A percentile compares a stretch with the other conserved stretches of the same genome.
phyloP scores from a whole-genome alignment of 2,113 vertebrate genomes.

The Pedionomus torquatus region DNA sequence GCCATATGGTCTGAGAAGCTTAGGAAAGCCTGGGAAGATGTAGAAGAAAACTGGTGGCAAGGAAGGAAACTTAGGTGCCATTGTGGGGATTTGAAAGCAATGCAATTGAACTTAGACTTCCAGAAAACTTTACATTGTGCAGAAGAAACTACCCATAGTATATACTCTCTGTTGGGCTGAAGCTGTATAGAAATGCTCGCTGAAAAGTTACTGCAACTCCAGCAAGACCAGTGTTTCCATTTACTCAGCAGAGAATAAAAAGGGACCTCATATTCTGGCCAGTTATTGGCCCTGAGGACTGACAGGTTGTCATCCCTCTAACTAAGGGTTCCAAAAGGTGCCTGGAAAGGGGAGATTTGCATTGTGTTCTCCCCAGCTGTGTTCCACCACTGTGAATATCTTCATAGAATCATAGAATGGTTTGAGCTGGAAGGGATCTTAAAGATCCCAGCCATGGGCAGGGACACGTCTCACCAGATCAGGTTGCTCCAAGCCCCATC shows the following conservation, averaged over 20 bases:
- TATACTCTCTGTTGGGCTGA: background rate
- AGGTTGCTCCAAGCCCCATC: too few relatives aligned
- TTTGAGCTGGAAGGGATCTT: too few relatives aligned
- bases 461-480: too few relatives aligned
- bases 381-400: background rate
- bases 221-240: background rate
- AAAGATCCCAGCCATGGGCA: too few relatives aligned
- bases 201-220: background rate
- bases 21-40: background rate
- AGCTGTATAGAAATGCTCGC: background rate
- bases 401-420: background rate
- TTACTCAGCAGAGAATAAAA: background rate
- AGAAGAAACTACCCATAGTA: fast-evolving
- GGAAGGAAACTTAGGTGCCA: background rate
- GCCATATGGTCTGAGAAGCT: background rate
- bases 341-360: background rate
- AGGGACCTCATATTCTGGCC: background rate
- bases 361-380: background rate
- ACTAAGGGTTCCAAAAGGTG: background rate
- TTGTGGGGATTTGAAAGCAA: background rate
- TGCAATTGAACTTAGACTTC: background rate
- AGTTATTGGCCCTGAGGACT: background rate
- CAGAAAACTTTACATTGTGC: background rate
- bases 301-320: background rate
- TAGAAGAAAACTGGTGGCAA: background rate